Conservation (phyloP, 2,113 vertebrate genomes). For the Apteryx mantelli region DNA sequence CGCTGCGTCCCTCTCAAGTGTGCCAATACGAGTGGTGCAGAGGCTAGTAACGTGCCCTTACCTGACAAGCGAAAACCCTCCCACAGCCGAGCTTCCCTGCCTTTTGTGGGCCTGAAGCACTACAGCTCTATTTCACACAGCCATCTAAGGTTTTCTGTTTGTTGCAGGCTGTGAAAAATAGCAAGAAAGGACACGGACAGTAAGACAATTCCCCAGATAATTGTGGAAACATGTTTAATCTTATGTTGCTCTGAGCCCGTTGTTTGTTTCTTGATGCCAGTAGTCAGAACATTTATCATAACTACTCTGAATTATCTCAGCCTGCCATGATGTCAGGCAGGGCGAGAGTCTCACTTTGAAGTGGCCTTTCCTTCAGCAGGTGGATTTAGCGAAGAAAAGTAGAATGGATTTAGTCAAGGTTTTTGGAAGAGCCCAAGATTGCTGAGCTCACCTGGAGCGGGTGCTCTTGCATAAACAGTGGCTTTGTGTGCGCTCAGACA, state of each 20-base stretch:
- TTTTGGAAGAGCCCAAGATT: background rate
- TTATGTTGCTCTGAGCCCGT: background rate
- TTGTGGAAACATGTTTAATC: slow-evolving; percentile 32
- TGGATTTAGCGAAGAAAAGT: background rate
- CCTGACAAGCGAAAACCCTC: background rate
- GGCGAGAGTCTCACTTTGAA: background rate
- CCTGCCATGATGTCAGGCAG: background rate
- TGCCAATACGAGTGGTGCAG: background rate
- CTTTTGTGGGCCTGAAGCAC: background rate
- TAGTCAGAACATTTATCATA: slow-evolving; percentile 38
- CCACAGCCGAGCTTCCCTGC: background rate
- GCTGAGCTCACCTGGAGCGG: background rate
- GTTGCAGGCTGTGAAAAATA: background rate
- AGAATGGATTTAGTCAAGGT: background rate
- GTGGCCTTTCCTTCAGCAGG: background rate
- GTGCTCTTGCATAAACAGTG: background rate
- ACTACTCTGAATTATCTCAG: slow-evolving; percentile 40
- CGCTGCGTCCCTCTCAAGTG: background rate
- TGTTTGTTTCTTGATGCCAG: slow-evolving; percentile 38
- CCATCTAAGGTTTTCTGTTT: background rate
- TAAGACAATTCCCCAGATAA: background rate
- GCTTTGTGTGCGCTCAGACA: background rate
- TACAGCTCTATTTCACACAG: background rate
- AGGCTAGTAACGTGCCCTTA: background rate
- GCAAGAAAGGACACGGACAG: background rate